Percentiles rank a stretch among this genome's conserved stretches.
Conservation (phyloP, 1,140 invertebrate genomes). For the Acromyrmex heyeri region DNA sequence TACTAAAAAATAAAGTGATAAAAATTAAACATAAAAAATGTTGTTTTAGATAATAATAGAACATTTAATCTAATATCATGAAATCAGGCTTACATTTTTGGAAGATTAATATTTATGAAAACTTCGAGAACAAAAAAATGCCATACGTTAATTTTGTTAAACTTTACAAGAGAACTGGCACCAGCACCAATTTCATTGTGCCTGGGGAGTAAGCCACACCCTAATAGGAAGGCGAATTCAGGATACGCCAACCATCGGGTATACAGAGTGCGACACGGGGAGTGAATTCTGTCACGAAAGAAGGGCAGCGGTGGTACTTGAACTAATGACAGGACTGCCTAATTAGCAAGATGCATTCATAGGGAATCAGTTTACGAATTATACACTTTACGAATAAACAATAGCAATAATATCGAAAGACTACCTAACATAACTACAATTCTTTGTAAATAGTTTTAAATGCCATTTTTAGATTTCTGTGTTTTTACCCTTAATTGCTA, state of each 20-base stretch:
- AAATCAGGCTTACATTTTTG: not conserved
- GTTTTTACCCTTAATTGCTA: not conserved
- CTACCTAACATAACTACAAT: not conserved
- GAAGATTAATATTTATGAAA: not conserved
- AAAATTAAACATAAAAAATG: not conserved
- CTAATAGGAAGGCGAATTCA: constrained; percentile 64
- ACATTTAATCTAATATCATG: not conserved
- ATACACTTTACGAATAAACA: not conserved
- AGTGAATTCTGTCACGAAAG: constrained; percentile 71
- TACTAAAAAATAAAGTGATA: not conserved
- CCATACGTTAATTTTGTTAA: constrained; percentile 26
- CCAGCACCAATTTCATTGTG: constrained; percentile 40
- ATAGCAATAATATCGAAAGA: not conserved
- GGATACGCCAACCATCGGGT: constrained; percentile 66
- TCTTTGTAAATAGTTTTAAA: not conserved
- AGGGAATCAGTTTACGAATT: constrained; percentile 5
- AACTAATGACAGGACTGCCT: constrained; percentile 69
- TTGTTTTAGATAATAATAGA: not conserved
- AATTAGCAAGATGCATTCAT: constrained; percentile 46
- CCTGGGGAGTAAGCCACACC: constrained; percentile 64
- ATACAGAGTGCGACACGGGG: constrained; percentile 60
- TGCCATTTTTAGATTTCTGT: not conserved
- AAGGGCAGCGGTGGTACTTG: constrained; percentile 66
- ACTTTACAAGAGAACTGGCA: not conserved
- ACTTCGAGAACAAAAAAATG: not conserved